These are phyloP conservation scores for Drepana falcataria DNA, from an alignment of 2,888 invertebrate genomes.

Conservation along the genomic window DNA sequence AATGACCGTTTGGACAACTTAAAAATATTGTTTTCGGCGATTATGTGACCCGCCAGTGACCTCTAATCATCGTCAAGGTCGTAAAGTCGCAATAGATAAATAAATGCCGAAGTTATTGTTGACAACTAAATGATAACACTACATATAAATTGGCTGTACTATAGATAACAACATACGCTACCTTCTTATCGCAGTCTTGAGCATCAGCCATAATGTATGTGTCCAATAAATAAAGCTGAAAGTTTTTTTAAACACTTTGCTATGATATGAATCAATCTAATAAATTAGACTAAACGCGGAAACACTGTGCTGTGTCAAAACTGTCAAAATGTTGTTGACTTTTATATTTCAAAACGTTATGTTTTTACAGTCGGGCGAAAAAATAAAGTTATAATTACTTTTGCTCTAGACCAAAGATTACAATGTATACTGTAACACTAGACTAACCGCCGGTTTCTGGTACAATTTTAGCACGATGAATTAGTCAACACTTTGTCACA, in stretches of 20 bases:
- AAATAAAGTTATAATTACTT: no score
- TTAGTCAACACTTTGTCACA: no score
- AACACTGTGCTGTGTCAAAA: conserved; percentile 2
- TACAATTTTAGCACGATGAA: no score
- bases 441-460: no score
- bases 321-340: background rate
- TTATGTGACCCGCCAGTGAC: conserved; percentile 31
- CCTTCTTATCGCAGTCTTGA: conserved; percentile 60
- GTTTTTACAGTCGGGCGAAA: background rate
- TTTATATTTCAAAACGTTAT: background rate
- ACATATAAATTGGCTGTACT: conserved; percentile 23
- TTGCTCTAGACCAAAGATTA: no score
- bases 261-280: conserved; percentile 9
- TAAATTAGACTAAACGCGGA: conserved; percentile 13
- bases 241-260: conserved; percentile 18
- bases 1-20: no score
- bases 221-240: conserved; percentile 21
- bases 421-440: no score
- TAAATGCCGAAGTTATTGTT: conserved; percentile 30
- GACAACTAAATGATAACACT: conserved; percentile 23
- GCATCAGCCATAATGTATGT: conserved; percentile 52
- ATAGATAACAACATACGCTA: conserved; percentile 46
- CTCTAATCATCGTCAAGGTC: conserved; percentile 57
- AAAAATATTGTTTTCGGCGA: background rate
- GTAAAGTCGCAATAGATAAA: conserved; percentile 59